Conservation (phyloP, 2,113 vertebrate species). For the Ploceus nigricollis region DNA sequence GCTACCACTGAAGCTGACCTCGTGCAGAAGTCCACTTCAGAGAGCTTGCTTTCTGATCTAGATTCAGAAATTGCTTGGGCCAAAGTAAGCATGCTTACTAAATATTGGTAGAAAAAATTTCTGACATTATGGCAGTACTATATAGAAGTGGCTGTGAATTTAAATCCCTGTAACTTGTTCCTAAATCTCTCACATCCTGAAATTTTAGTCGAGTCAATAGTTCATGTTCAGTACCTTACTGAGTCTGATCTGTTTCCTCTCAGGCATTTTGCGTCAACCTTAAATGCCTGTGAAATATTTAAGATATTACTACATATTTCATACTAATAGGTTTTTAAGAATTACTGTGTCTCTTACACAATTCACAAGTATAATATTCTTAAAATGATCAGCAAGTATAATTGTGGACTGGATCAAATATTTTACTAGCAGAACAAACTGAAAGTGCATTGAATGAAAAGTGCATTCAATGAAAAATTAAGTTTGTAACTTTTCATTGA, state of each 20-base stretch:
- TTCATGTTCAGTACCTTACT: neutral
- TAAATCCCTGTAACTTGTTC: neutral
- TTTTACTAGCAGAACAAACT: neutral
- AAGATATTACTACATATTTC: neutral
- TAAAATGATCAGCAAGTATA: neutral
- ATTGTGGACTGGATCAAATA: neutral
- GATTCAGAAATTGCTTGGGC: conserved; percentile 91
- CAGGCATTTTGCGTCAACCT: neutral
- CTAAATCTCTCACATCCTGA: neutral
- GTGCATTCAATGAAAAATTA: neutral
- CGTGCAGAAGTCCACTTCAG: conserved; percentile 82
- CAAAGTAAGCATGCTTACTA: conserved; percentile 77
- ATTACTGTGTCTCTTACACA: neutral
- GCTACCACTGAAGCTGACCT: conserved; percentile 78
- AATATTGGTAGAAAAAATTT: neutral
- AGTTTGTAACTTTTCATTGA: neutral
- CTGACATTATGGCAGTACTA: neutral
- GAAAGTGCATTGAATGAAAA: neutral
- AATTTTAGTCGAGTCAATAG: neutral
- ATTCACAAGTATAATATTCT: neutral
- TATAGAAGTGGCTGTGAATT: neutral
- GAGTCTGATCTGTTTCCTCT: neutral
- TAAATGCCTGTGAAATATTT: neutral
- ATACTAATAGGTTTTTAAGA: neutral
- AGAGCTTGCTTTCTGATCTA: conserved; percentile 83